Evolutionary conservation across 2,888 invertebrate species (phyloP).

Genomic region (Sepiola atlantica): DNA sequence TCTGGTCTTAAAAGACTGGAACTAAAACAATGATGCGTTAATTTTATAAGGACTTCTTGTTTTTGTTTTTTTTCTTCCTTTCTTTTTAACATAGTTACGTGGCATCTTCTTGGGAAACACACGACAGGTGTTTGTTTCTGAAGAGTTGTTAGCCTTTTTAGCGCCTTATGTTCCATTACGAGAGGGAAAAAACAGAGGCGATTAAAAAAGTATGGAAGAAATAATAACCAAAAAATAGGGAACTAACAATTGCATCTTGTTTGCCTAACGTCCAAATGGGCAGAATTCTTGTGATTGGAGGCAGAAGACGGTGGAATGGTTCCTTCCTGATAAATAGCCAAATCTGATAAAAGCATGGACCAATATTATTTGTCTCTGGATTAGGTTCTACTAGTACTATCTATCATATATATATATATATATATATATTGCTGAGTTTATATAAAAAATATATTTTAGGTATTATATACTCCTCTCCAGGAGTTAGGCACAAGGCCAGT

Average conservation of each 20-base stretch:
- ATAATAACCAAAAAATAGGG: not conserved
- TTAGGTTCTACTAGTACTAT: not conserved
- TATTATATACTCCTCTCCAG: too few species aligned
- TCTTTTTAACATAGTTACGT: not conserved
- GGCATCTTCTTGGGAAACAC: not conserved
- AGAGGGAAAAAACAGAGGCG: not conserved
- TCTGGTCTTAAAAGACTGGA: not conserved
- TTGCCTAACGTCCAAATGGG: not conserved
- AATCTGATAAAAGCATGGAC: slow-evolving; percentile 24
- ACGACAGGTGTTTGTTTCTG: slow-evolving; percentile 4
- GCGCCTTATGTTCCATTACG: not conserved
- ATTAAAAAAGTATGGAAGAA: not conserved
- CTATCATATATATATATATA: not conserved
- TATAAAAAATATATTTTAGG: not conserved
- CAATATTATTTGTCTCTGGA: not conserved
- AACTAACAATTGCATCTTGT: slow-evolving; percentile 15
- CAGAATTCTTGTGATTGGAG: not conserved
- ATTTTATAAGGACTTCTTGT: slow-evolving; percentile 12
- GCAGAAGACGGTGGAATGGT: slow-evolving; percentile 8
- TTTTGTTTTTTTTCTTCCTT: not conserved
- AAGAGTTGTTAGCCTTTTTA: slow-evolving; percentile 21
- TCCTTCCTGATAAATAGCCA: slow-evolving; percentile 5
- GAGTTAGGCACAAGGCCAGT: too few species aligned
- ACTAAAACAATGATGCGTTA: slow-evolving; percentile 10
- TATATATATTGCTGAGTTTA: not conserved